phyloP scores from a whole-genome alignment of 2,113 vertebrate species.

The Sceloporus tristichus region DNA sequence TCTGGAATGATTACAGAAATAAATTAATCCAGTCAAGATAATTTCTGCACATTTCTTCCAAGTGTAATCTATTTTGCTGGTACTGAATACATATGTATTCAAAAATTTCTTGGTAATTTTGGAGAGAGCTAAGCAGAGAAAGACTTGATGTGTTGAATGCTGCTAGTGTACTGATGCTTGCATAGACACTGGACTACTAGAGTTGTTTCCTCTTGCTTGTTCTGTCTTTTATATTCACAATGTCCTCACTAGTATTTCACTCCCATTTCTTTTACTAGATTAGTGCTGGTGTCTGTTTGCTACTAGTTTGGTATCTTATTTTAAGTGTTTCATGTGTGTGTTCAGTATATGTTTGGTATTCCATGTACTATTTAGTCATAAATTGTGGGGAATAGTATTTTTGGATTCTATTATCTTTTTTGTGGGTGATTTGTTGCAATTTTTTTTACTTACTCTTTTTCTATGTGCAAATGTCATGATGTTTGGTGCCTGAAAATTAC shows the following conservation, averaged over 20 bases:
- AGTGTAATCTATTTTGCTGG: neutral
- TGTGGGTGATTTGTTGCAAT: neutral
- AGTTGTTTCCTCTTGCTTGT: neutral
- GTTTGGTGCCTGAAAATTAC: neutral
- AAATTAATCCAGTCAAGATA: neutral
- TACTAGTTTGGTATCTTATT: neutral
- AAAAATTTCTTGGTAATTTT: neutral
- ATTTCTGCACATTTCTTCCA: neutral
- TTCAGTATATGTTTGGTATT: conserved; percentile 3
- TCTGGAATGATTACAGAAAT: neutral
- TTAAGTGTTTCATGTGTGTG: too few species aligned
- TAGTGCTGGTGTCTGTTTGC: conserved; percentile 25
- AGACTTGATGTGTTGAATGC: neutral
- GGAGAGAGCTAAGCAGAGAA: conserved; percentile 8
- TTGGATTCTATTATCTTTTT: neutral
- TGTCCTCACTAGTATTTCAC: conserved; percentile 12
- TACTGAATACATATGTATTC: neutral
- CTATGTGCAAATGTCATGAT: neutral
- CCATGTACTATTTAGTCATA: conserved; percentile 17
- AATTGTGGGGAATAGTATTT: neutral
- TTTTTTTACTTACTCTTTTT: neutral
- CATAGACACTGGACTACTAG: neutral
- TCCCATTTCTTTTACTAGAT: neutral
- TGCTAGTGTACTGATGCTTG: neutral
- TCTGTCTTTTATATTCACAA: neutral